phyloP scores from a whole-genome alignment of 2,797 vertebrate genomes.

The Todus mexicanus region DNA sequence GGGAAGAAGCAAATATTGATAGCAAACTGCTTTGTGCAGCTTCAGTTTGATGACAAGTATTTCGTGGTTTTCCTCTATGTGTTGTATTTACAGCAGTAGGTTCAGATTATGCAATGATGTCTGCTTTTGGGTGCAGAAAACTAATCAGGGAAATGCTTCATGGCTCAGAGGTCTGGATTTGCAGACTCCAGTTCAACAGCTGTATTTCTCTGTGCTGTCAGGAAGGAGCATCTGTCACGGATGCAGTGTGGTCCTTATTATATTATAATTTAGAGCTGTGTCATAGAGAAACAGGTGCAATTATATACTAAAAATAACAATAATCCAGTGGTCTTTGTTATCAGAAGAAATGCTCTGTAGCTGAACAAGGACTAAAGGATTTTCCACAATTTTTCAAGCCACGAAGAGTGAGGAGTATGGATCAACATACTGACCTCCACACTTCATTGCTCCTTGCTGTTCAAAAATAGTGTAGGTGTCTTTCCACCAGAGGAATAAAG shows the following conservation, averaged over 20 bases:
- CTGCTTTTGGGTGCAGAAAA: neutral
- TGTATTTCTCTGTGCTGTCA: constrained; percentile 8
- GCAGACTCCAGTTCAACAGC: neutral
- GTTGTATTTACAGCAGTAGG: neutral
- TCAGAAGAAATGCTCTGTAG: neutral
- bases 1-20: neutral
- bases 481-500: neutral
- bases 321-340: neutral
- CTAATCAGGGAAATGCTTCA: constrained; percentile 3
- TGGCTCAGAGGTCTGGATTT: constrained; percentile 31
- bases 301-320: neutral
- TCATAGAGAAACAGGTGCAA: neutral
- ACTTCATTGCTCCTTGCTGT: neutral
- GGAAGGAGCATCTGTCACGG: constrained; percentile 4
- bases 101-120: neutral
- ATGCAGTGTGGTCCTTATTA: neutral
- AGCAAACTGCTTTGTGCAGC: neutral
- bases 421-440: neutral
- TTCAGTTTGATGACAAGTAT: neutral
- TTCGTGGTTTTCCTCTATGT: neutral
- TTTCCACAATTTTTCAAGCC: neutral
- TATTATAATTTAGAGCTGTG: neutral
- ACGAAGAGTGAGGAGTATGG: neutral
- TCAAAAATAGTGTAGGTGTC: neutral
- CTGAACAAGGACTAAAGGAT: neutral